Conservation (phyloP, 1,140 invertebrate species). For the Eufriesea mexicana region DNA sequence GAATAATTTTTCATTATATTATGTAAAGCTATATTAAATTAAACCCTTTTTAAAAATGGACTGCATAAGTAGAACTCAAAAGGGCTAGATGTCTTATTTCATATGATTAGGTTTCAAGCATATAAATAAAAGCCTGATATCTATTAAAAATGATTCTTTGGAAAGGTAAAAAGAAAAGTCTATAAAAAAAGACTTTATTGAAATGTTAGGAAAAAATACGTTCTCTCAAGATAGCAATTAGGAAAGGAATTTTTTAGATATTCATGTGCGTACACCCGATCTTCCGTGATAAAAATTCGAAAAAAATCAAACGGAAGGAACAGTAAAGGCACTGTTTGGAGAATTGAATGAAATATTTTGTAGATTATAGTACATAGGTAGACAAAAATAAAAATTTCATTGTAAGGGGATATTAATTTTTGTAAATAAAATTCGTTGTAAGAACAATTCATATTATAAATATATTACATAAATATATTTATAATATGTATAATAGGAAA, state of each 20-base stretch:
- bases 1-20: conserved; percentile 9
- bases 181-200: conserved; percentile 4
- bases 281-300: neutral
- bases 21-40: neutral
- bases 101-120: neutral
- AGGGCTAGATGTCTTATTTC: neutral
- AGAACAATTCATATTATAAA: conserved; percentile 53
- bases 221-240: conserved; percentile 14
- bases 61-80: neutral
- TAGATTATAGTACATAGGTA: conserved; percentile 71
- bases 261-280: conserved; percentile 15
- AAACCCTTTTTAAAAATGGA: neutral
- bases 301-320: conserved; percentile 29
- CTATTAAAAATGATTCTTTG: neutral
- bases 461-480: conserved; percentile 48
- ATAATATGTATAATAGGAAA: conserved; percentile 24
- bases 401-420: conserved; percentile 65
- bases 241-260: conserved; percentile 3
- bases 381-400: conserved; percentile 67
- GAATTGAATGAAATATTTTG: conserved; percentile 76
- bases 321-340: conserved; percentile 39
- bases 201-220: neutral
- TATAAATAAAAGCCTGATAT: neutral
- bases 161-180: neutral
- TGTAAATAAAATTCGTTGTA: conserved; percentile 73